Base-by-base conservation (phyloP, 2,888 invertebrate species). In the Beris chalybata region DNA sequence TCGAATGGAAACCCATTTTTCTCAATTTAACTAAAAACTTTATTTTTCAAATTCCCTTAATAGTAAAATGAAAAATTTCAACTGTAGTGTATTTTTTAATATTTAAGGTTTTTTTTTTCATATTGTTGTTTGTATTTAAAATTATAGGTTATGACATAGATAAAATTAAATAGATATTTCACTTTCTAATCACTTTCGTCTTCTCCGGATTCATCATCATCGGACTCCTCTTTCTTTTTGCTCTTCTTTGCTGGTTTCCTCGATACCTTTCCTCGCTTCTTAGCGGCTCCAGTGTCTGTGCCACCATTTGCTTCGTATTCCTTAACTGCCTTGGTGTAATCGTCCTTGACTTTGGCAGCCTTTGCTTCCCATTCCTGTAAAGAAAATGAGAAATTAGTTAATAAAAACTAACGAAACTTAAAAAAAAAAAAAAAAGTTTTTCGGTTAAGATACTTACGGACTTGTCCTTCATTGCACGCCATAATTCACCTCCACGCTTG, bases 401-500 rank as follows among this genome's bases (percentile, higher is more conserved):
- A 22, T 22, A 22, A 22, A 22, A 22, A 22, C 22, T 22, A 22
- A 22, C 22, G 22, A 22, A 22, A 22, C 22, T 22, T 22, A 22
- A 2, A 22, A 12, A 44, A 3, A n/a, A 44, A 11, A 44, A 44
- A 9, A 44, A 9, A n/a, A 9, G n/a, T 48, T n/a, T 13, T 13
- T 48, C n/a, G 1, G 15, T 48, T 6, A 3, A 52, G 30, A 61
- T 65, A 82, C 87, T 83, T 82, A 91, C 91, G 70, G 89, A 86
- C 82, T 93, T 95, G 76, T 93, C 92, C 74, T 89, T 89, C 77
- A 96, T 82, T 68, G 88, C 88, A 75, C 91, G 91, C 97, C 97
- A 97, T 82, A 93, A 83, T 83, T 96, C 95, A 54, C 97, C 97
- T 68, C 90, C 97, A 77, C 91, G 94, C 82, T 94, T 96, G 32